Conservation (phyloP, 2,113 vertebrate species). For the Petromus typicus region DNA sequence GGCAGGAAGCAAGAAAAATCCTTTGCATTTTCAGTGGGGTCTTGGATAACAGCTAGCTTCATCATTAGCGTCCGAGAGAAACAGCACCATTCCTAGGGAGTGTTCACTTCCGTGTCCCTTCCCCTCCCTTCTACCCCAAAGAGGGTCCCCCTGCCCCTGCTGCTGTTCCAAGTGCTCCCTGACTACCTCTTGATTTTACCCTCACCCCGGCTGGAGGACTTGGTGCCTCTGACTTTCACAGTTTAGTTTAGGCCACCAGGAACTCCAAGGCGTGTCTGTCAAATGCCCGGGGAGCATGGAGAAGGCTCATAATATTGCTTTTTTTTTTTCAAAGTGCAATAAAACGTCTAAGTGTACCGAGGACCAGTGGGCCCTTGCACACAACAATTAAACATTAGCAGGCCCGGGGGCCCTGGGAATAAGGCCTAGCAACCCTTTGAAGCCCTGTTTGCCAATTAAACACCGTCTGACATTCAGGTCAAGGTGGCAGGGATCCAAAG, state of each 20-base stretch:
- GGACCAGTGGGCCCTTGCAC: slow-evolving; percentile 87
- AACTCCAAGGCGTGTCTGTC: slow-evolving; percentile 73
- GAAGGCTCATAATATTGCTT: slow-evolving; percentile 72
- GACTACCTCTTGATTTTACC: neutral
- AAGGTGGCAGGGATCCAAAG: slow-evolving; percentile 91
- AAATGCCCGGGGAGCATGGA: slow-evolving; percentile 63
- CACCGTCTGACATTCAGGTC: slow-evolving; percentile 88
- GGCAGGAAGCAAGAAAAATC: neutral
- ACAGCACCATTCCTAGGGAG: neutral
- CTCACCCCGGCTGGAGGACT: neutral
- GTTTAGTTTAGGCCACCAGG: slow-evolving; percentile 10
- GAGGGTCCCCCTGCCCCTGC: neutral
- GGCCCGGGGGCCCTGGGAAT: slow-evolving; percentile 82
- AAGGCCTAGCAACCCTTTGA: slow-evolving; percentile 87
- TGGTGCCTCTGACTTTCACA: neutral
- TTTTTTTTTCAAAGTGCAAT: slow-evolving; percentile 84
- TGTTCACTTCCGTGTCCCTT: neutral
- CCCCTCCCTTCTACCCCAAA: neutral
- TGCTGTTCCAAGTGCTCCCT: neutral
- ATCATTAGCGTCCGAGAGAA: accelerated
- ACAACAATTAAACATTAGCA: slow-evolving; percentile 91
- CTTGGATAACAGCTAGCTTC: neutral
- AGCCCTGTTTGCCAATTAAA: slow-evolving; percentile 91
- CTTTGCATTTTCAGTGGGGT: neutral
- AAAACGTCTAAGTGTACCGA: slow-evolving; percentile 86